A percentile compares a stretch with the other conserved stretches of the same genome.
These are phyloP conservation scores for Limnephilus lunatus DNA, from an alignment of 2,888 invertebrate species.

Conservation along the genomic window DNA sequence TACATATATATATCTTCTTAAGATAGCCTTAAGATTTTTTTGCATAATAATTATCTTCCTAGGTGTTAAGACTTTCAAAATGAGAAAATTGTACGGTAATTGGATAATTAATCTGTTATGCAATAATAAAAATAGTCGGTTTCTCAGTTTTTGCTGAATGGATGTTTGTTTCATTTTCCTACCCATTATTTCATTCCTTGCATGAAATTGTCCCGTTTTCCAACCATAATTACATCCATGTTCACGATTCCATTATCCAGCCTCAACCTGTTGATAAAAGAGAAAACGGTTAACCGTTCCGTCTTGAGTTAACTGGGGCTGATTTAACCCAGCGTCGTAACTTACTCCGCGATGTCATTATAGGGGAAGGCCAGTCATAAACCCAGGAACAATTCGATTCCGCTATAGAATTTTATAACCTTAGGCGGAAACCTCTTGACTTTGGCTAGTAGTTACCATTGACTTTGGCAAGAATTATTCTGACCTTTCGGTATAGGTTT, in stretches of 20 bases:
- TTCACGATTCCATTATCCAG: neutral
- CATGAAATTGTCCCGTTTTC: neutral
- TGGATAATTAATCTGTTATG: too few species aligned
- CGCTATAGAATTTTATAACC: neutral
- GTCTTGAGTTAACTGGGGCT: constrained; percentile 4
- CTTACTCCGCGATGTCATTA: neutral
- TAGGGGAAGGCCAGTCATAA: neutral
- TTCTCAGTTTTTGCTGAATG: too few species aligned
- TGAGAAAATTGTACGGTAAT: too few species aligned
- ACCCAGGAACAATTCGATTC: neutral
- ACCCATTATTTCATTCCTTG: too few species aligned
- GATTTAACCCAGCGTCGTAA: neutral
- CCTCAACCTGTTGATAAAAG: constrained; percentile 10
- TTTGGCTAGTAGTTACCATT: neutral
- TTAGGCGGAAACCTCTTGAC: neutral
- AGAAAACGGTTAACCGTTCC: neutral
- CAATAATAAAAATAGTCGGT: too few species aligned
- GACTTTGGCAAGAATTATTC: neutral
- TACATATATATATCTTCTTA: too few species aligned
- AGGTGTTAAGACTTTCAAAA: too few species aligned
- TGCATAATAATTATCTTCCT: too few species aligned
- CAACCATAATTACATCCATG: neutral
- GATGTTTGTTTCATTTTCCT: too few species aligned
- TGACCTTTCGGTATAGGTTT: neutral
- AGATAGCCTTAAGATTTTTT: too few species aligned